Conservation (phyloP, 35 echinoderm and acorn worm species). For the Eucidaris tribuloides region DNA sequence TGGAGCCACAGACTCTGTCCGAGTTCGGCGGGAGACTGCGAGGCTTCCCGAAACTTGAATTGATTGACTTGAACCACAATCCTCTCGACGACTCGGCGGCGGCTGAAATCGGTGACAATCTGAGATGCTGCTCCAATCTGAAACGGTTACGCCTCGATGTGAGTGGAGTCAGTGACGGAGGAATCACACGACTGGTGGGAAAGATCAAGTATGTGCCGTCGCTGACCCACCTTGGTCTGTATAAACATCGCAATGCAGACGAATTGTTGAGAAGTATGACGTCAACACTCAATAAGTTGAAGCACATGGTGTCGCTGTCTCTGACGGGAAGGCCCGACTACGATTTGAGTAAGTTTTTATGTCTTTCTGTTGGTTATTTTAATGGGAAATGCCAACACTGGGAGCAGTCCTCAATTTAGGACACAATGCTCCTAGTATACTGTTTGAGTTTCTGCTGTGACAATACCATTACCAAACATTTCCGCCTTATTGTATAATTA, state of each 20-base stretch:
- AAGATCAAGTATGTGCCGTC: slow-evolving; percentile 17
- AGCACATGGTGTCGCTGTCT: neutral
- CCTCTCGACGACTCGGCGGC: slow-evolving; percentile 2
- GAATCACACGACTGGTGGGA: neutral
- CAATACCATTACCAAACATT: no score
- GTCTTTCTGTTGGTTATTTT: neutral
- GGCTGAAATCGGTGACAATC: slow-evolving; percentile 7
- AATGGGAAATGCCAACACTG: no score
- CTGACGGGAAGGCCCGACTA: neutral
- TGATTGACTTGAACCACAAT: slow-evolving; percentile 20
- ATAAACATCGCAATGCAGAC: slow-evolving; percentile 16
- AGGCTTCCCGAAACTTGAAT: slow-evolving; percentile 1
- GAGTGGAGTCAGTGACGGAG: slow-evolving; percentile 6
- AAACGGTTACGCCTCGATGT: neutral
- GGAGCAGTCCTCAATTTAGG: no score
- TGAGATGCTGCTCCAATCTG: neutral
- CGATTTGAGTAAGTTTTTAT: neutral
- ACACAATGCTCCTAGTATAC: no score
- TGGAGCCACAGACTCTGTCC: slow-evolving; percentile 15
- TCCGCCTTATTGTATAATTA: no score
- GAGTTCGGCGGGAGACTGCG: neutral
- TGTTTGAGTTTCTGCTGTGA: no score
- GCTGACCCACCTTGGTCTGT: slow-evolving; percentile 3
- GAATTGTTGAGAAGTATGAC: neutral
- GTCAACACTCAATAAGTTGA: neutral